A percentile compares a stretch with the other conserved stretches of the same genome.
phyloP scores from a whole-genome alignment of 35 echinoderm and acorn worm genomes.

The Lytechinus pictus region DNA sequence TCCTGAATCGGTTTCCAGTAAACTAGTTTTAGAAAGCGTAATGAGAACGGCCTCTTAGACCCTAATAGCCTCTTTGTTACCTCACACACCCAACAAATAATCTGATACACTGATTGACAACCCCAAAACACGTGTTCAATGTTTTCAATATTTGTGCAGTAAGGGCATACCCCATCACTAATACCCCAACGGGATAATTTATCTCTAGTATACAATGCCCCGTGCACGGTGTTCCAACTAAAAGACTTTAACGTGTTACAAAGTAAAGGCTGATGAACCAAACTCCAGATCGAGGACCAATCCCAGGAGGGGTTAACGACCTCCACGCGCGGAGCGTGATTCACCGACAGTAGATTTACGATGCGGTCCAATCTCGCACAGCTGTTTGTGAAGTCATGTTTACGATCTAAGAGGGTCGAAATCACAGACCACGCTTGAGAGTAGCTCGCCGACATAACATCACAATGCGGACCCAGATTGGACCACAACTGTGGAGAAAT shows the following conservation, averaged over 20 bases:
- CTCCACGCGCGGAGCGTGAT: background rate
- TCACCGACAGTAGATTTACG: background rate
- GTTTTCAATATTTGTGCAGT: background rate
- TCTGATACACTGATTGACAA: background rate
- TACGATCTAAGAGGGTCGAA: background rate
- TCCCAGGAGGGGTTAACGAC: background rate
- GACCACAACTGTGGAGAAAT: background rate
- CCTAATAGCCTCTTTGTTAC: constrained; percentile 11
- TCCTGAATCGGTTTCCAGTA: too few species aligned
- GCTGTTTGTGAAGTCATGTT: background rate
- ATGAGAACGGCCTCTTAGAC: too few species aligned
- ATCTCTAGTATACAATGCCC: background rate
- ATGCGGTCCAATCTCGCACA: background rate
- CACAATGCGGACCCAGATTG: constrained; percentile 31
- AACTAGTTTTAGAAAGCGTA: too few species aligned
- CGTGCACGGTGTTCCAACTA: background rate
- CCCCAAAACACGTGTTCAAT: constrained; percentile 28
- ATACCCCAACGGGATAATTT: background rate
- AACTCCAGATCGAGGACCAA: constrained; percentile 43
- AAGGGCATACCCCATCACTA: constrained; percentile 20
- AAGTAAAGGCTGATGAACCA: background rate
- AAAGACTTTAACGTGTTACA: constrained; percentile 47
- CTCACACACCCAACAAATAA: constrained; percentile 24
- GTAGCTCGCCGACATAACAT: background rate
- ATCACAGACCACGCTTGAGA: background rate